Evolutionary conservation across 1,140 invertebrate species (phyloP).

Genomic region (Achroia grisella): DNA sequence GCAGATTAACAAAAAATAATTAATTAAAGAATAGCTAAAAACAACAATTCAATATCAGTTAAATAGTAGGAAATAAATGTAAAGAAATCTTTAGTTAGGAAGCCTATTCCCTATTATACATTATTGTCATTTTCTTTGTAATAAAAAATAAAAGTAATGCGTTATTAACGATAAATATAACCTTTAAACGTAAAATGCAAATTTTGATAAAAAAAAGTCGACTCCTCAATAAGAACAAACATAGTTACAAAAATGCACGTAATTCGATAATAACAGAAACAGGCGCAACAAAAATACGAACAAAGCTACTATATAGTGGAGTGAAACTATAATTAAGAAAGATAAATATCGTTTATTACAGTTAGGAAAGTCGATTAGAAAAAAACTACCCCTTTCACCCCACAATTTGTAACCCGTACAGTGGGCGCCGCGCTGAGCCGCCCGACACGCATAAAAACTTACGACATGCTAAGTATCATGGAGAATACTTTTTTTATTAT

Average conservation of each 20-base stretch:
- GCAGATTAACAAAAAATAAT: no score
- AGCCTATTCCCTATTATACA: no score
- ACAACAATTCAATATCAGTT: no score
- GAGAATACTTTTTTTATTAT: conserved; percentile 23
- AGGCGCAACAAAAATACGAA: conserved; percentile 58
- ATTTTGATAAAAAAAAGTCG: conserved; percentile 5
- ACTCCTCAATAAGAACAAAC: conserved; percentile 18
- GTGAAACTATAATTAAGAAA: conserved; percentile 72
- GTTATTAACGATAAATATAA: no score
- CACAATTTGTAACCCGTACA: conserved; percentile 73
- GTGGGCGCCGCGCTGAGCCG: conserved; percentile 47
- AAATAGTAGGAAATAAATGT: no score
- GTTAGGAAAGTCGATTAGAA: conserved; percentile 73
- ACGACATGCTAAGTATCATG: conserved; percentile 18
- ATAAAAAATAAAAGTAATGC: no score
- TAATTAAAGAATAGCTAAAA: no score
- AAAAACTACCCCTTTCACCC: conserved; percentile 72
- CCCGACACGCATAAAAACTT: conserved; percentile 59
- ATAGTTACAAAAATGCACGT: conserved; percentile 32
- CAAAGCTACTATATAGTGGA: conserved; percentile 61
- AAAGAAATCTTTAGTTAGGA: no score
- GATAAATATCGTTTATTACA: conserved; percentile 74
- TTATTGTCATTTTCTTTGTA: no score
- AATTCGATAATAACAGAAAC: conserved; percentile 68
- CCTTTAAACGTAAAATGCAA: neutral